Percentiles rank a stretch among this genome's conserved stretches.
These are phyloP conservation scores for Sphaerophoria taeniata DNA, from an alignment of 2,888 invertebrate species.

Conservation along the genomic window DNA sequence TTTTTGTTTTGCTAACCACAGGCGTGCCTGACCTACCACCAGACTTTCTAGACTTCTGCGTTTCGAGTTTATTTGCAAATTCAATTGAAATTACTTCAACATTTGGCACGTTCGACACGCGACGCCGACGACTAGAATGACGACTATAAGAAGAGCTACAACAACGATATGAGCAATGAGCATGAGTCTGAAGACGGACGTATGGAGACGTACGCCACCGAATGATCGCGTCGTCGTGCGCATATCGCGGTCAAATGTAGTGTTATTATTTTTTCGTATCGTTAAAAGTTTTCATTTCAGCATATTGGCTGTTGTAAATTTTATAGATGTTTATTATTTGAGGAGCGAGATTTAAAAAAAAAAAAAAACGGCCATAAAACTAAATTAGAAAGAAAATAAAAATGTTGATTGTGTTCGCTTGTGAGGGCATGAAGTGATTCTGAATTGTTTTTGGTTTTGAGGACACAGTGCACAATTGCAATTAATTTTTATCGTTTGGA, in stretches of 20 bases:
- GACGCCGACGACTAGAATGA: neutral
- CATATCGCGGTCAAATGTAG: neutral
- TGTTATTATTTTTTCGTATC: neutral
- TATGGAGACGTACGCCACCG: no score
- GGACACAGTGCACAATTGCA: no score
- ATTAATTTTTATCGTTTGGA: no score
- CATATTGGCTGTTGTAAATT: neutral
- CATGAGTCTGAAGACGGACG: no score
- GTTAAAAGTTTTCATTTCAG: neutral
- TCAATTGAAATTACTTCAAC: conserved; percentile 19
- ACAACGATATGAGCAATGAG: no score
- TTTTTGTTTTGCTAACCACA: conserved; percentile 23
- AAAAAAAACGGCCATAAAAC: no score
- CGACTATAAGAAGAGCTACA: neutral
- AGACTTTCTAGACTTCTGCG: conserved; percentile 39
- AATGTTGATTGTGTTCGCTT: no score
- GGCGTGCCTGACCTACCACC: conserved; percentile 71
- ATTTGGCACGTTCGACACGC: conserved; percentile 12
- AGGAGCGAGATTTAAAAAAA: no score
- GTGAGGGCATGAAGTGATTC: no score
- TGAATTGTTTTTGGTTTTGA: no score
- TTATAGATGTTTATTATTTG: neutral
- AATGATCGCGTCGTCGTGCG: neutral
- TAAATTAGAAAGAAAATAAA: no score
- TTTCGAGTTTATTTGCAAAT: conserved; percentile 53